Percentiles rank a stretch among this genome's conserved stretches.
These are phyloP conservation scores for Agrypnia vestita DNA, from an alignment of 1,140 invertebrate species.

Conservation along the genomic window DNA sequence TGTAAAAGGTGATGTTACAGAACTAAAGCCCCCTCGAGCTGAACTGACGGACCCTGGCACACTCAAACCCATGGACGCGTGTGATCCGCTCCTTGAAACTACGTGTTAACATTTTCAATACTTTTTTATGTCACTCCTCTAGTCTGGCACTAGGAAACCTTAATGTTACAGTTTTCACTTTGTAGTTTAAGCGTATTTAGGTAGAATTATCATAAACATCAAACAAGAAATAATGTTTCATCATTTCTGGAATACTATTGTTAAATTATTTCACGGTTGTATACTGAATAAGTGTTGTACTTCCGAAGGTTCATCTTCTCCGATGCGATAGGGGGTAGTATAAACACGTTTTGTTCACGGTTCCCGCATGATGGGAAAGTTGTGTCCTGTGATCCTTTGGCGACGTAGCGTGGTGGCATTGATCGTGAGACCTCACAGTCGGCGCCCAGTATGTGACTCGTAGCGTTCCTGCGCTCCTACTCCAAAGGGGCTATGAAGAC, in stretches of 20 bases:
- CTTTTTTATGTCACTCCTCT: conserved; percentile 47
- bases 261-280: conserved; percentile 21
- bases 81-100: conserved; percentile 59
- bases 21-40: neutral
- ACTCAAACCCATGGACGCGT: conserved; percentile 33
- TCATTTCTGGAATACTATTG: conserved; percentile 1
- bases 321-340: neutral
- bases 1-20: conserved; percentile 15
- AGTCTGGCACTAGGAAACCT: conserved; percentile 39
- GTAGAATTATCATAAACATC: conserved; percentile 37
- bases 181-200: conserved; percentile 42
- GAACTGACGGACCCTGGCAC: conserved; percentile 35
- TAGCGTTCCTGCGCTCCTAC: neutral
- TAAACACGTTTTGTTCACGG: conserved; percentile 15
- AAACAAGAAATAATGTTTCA: conserved; percentile 1
- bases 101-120: conserved; percentile 55
- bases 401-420: no score
- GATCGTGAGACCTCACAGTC: no score
- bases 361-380: neutral
- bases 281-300: conserved; percentile 4
- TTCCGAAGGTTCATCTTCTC: neutral
- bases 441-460: no score
- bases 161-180: conserved; percentile 45
- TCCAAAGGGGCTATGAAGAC: conserved; percentile 35
- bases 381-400: no score